Evolutionary conservation across 2,797 vertebrate species (phyloP), one percentile per base, ranked within the genome.

Genomic region (Lacerta bilineata): DNA sequence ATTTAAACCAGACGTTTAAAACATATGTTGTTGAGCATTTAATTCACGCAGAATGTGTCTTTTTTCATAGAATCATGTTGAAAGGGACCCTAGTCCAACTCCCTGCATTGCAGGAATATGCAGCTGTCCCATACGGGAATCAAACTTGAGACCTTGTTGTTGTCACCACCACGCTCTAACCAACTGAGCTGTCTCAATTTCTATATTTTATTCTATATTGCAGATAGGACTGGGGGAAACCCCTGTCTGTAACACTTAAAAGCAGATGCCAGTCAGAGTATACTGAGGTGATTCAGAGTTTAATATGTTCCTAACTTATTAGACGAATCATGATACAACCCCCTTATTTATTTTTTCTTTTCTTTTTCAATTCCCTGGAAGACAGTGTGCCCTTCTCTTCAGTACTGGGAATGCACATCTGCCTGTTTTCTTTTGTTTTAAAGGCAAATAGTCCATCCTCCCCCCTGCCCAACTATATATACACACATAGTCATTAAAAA

Each of bases 1-100:
- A 78, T 89, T 81, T 15, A 23, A 59, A 91, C 90, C 81, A 93
- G 23, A 93, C 91, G 89, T 85, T 83, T 8, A 43, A 43, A 71
- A 71, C 3, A 72, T 72, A 36, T 36, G 7, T 36, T 72, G 10
- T 33, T 36, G 18, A 17, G 13, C 36, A 8, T 72, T 33, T 33
- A 72, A 36, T 72, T 72, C 36, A 18, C 18, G 18, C 23, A 27
- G n/a, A n/a, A 33, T 17, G 69, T 9, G 8, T 13, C 9, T 72
- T 72, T 72, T 72, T 72, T 10, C 11, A 10, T 13, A 5, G 10
- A 33, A 7, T 72, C 13, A 5, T n/a, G 13, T 72, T 72, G 33
- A 72, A n/a, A 72, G 71, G 50, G 50, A 55, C 3, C 50, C 13
- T 15, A 55, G 50, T 55, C 50, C 50, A 55, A 55, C 50, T 55